phyloP scores from a whole-genome alignment of 64 coral and sea anemone genomes.

The Actinia equina region DNA sequence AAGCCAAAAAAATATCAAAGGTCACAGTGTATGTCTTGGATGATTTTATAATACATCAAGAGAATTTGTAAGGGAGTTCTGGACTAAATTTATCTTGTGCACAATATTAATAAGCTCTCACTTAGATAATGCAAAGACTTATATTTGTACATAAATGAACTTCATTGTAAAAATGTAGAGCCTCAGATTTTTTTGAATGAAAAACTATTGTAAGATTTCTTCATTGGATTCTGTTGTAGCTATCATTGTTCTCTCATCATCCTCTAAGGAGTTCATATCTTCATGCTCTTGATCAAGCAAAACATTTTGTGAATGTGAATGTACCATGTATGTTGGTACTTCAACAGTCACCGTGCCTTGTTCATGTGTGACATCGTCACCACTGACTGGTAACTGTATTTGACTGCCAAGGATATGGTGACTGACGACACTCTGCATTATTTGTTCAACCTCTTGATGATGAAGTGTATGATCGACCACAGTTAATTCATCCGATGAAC shows the following conservation, averaged over 20 bases:
- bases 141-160: too few relatives aligned
- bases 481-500: conserved; percentile 58
- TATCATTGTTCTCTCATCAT: neutral
- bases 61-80: too few relatives aligned
- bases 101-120: too few relatives aligned
- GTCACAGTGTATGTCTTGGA: too few relatives aligned
- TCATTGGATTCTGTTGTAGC: neutral
- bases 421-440: conserved; percentile 91
- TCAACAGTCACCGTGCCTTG: conserved; percentile 15
- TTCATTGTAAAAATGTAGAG: too few relatives aligned
- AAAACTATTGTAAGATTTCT: neutral
- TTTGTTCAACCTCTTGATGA: conserved; percentile 79
- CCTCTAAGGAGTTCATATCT: neutral
- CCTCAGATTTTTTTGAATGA: too few relatives aligned
- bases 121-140: too few relatives aligned
- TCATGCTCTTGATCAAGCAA: neutral
- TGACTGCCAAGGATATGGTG: conserved; percentile 78
- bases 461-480: conserved; percentile 84
- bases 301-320: neutral
- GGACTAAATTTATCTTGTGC: too few relatives aligned
- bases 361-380: conserved; percentile 30
- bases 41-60: too few relatives aligned
- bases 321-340: conserved; percentile 12
- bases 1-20: too few relatives aligned
- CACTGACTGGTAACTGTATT: too few relatives aligned